These are phyloP conservation scores for Trissolcus basalis DNA, from an alignment of 1,140 invertebrate species.

Conservation along the genomic window DNA sequence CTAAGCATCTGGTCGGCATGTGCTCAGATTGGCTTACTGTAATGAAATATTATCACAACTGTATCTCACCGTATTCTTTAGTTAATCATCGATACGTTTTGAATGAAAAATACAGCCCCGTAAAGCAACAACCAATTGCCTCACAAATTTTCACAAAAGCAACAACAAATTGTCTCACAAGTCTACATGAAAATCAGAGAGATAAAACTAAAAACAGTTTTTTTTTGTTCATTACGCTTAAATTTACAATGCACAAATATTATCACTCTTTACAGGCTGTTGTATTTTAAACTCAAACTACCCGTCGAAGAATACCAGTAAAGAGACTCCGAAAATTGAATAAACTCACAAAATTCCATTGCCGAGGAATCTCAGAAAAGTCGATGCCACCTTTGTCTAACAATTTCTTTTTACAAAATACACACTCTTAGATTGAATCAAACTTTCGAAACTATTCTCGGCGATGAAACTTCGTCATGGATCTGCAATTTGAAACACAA, in stretches of 20 bases:
- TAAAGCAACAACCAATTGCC: conserved; percentile 9
- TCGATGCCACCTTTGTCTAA: neutral
- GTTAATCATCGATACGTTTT: neutral
- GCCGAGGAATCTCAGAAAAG: conserved; percentile 5
- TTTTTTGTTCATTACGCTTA: neutral
- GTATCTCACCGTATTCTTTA: conserved; percentile 43
- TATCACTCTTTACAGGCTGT: conserved; percentile 8
- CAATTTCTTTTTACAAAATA: conserved; percentile 20
- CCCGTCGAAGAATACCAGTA: conserved; percentile 17
- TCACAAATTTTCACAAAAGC: conserved; percentile 3
- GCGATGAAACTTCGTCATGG: conserved; percentile 10
- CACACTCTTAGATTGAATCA: conserved; percentile 6
- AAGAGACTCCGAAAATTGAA: conserved; percentile 20
- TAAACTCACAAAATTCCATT: conserved; percentile 13
- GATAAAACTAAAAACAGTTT: no score
- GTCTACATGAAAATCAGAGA: no score
- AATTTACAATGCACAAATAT: conserved; percentile 5
- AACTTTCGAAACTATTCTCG: conserved; percentile 5
- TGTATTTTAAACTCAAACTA: conserved; percentile 20
- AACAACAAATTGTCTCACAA: no score
- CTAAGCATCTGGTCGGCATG: conserved; percentile 30
- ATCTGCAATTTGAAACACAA: conserved; percentile 21
- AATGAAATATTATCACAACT: conserved; percentile 57
- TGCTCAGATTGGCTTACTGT: conserved; percentile 37
- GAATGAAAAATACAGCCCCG: conserved; percentile 21